Evolutionary conservation across 2,797 vertebrate species (phyloP), one percentile per base, ranked within the genome.

Genomic region (Parauchenoglanis ngamensis): DNA sequence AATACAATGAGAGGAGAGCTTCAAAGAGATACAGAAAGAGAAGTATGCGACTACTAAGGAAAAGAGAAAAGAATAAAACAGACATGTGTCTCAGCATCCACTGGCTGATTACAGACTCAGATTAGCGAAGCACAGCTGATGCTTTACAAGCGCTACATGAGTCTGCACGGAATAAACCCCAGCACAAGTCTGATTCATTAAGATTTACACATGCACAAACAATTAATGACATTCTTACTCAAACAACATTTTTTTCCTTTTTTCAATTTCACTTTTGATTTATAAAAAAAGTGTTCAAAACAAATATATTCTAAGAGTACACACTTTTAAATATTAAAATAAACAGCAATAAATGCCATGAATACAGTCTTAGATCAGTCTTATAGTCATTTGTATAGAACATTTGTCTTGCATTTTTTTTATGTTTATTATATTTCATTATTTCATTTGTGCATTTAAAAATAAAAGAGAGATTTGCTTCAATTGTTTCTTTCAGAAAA

Each of bases 1-100:
- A 92, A 93, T 91, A 94, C 93, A 95, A 94, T 94, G 86, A 89
- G 84, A 89, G 90, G 79, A 89, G 81, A 92, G 93, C 92, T 94
- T 95, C 94, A 96, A 95, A 95, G 95, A 86, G 63, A n/a, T 28
- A 35, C 70, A 77, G 80, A 67, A 40, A 76, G 72, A 84, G 72
- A 87, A 83, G 79, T 28, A 82, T 82, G 56, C 1, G n/a, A 82
- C 86, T 83, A 75, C 63, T 82, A 56, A 83, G 77, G 59, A 78
- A 86, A 88, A 86, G 88, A 77, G 78, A 85, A 86, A 89, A 92
- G 86, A 28, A 85, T 70, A 46, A 76, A 77, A 90, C 91, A 87
- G 31, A 80, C 28, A 54, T 46, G 54, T 54, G 63, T 83, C 81
- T 83, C 80, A 78, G 61, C 12, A 68, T 86, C 61, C 28, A 40